Conservation (phyloP, 2,888 invertebrate species). For the Coleophora deauratella region DNA sequence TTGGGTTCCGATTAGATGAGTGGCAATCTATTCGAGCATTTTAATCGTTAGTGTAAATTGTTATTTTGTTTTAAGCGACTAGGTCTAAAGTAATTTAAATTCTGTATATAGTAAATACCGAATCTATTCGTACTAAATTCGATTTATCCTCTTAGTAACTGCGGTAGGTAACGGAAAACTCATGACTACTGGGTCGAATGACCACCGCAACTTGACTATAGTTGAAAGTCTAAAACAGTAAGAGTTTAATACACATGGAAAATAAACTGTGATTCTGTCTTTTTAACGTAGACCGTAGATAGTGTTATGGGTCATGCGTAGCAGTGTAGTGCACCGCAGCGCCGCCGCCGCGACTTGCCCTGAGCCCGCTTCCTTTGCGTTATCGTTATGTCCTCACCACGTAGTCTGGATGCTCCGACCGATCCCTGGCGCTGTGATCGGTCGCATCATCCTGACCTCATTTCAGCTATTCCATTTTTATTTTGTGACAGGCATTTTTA, state of each 20-base stretch:
- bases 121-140: conserved; percentile 62
- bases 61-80: conserved; percentile 73
- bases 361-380: not conserved
- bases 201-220: conserved; percentile 51
- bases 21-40: conserved; percentile 69
- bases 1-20: conserved; percentile 63
- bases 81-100: conserved; percentile 69
- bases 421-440: too few species aligned
- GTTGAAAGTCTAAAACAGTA: conserved; percentile 42
- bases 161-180: conserved; percentile 64
- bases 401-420: too few species aligned
- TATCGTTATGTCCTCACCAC: too few species aligned
- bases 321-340: conserved; percentile 28
- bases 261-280: conserved; percentile 76
- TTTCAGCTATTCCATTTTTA: too few species aligned
- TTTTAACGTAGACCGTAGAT: conserved; percentile 66
- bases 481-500: too few species aligned
- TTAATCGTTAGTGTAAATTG: conserved; percentile 73
- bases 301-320: conserved; percentile 48
- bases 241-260: conserved; percentile 65
- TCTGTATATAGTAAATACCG: conserved; percentile 52
- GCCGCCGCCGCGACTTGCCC: conserved; percentile 12
- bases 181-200: conserved; percentile 61
- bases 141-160: conserved; percentile 60
- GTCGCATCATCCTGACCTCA: too few species aligned